Evolutionary conservation across 37 sponge, comb jelly and placozoan species (phyloP).

Genomic region (Amphimedon queenslandica): DNA sequence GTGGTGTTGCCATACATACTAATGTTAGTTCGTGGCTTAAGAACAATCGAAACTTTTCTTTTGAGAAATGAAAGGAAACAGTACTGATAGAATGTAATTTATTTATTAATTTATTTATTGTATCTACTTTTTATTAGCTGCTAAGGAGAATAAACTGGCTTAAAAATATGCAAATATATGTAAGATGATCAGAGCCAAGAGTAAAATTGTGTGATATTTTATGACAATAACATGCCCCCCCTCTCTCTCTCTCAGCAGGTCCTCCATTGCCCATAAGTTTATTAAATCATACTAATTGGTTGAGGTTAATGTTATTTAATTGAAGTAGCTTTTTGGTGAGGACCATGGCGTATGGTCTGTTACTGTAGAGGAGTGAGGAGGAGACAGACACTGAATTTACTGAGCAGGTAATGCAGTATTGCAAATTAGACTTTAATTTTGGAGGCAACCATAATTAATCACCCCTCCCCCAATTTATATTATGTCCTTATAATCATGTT

Average conservation of each 20-base stretch:
- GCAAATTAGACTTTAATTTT: not conserved
- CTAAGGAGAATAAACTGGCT: slow-evolving; percentile 30
- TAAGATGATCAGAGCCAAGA: slow-evolving; percentile 39
- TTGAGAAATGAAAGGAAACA: slow-evolving; percentile 42
- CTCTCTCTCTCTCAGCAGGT: too few relatives aligned
- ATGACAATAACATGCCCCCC: too few relatives aligned
- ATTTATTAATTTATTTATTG: too few relatives aligned
- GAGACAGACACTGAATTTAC: slow-evolving; percentile 72
- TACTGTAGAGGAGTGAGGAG: slow-evolving; percentile 58
- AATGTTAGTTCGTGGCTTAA: slow-evolving; percentile 42
- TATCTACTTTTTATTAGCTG: too few relatives aligned
- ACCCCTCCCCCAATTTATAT: too few relatives aligned
- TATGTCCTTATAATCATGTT: too few relatives aligned
- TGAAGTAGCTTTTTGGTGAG: slow-evolving; percentile 65
- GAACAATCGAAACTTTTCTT: slow-evolving; percentile 13
- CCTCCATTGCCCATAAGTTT: slow-evolving; percentile 31
- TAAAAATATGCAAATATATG: slow-evolving; percentile 63
- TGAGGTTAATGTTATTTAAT: slow-evolving; percentile 80
- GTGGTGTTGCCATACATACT: slow-evolving; percentile 2
- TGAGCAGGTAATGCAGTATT: slow-evolving; percentile 68
- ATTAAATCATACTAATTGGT: slow-evolving; percentile 67
- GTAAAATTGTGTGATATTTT: slow-evolving; percentile 21
- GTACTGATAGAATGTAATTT: slow-evolving; percentile 5
- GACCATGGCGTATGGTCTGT: slow-evolving; percentile 45
- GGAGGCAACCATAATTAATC: not conserved